These are phyloP conservation scores for Knipowitschia caucasica DNA, from an alignment of 2,797 vertebrate genomes.

Conservation along the genomic window DNA sequence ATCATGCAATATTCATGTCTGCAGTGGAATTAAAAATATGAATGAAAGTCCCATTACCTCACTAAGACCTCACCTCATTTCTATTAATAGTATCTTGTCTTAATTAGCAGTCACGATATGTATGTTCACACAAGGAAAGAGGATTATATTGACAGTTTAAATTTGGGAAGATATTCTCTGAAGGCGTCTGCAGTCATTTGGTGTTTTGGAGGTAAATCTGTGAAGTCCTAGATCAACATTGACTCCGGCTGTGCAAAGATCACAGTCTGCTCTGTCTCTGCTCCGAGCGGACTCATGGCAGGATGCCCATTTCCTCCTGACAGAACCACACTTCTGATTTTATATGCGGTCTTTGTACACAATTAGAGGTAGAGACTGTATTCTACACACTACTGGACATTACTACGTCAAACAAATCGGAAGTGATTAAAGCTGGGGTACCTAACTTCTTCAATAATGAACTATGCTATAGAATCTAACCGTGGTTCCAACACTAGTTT, in stretches of 20 bases:
- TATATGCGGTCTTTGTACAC: background rate
- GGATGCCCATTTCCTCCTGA: background rate
- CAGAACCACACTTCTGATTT: background rate
- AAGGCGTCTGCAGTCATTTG: conserved; percentile 11
- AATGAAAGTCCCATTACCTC: conserved; percentile 18
- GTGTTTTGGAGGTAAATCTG: conserved; percentile 17
- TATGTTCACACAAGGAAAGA: background rate
- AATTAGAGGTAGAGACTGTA: background rate
- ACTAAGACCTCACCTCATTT: conserved; percentile 14
- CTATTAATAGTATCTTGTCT: background rate
- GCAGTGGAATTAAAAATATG: conserved; percentile 17
- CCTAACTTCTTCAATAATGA: no score
- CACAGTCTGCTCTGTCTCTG: conserved; percentile 16
- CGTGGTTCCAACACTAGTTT: no score
- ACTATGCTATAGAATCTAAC: no score
- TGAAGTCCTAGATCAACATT: conserved; percentile 33
- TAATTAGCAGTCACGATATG: background rate
- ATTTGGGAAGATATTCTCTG: background rate
- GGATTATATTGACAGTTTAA: background rate
- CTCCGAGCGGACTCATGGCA: conserved; percentile 1
- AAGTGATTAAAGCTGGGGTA: no score
- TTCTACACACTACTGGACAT: background rate
- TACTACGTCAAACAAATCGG: background rate
- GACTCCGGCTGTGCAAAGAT: conserved; percentile 26
- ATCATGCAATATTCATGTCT: conserved; percentile 12